Base-by-base conservation (phyloP, 2,888 invertebrate genomes). In the Phasia obesa region DNA sequence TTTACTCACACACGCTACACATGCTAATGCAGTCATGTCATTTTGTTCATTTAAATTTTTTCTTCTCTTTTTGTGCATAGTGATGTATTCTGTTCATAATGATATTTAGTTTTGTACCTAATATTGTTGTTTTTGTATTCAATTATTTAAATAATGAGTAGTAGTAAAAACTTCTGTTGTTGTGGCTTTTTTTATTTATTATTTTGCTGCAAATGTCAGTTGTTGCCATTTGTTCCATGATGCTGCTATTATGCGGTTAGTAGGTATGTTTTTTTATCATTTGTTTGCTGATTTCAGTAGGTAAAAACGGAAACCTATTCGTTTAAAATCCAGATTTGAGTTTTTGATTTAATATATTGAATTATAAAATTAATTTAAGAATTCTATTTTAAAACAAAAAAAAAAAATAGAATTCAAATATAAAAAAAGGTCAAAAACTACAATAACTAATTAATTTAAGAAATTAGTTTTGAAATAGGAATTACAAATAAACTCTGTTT, bases 41-140 rank as follows among this genome's bases (percentile, higher is more conserved):
- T 42, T 67, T 60, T 7, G 35, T 11, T n/a, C 59, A n/a, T 11
- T 62, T 76, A 49, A 19, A n/a, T 44, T 51, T 0, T 49, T 27
- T 27, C 6, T 60, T 23, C 6, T 57, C n/a, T 31, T 7, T 21
- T 51, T 23, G 51, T 47, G 25, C 42, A 44, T 51, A 75, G 25
- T 67, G 25, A 67, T 59, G 27, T 51, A n/a, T 31, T 51, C 17
- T 47, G 23, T 44, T 17, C 6, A 47, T 51, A 67, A 27, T 57
- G 51, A 67, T 59, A 35, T 67, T 67, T 59, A 49, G 25, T 62
- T 64, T 31, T 25, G 11, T 35, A 38, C 11, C 49, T 67, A 13
- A 19, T 81, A 42, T 57, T 76, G 35, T 64, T 75, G 49, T 64
- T 81, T 44, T 81, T 71, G 78, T 74, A 49, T 75, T 76, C 69